phyloP scores from a whole-genome alignment of 2,113 vertebrate species.

The Xiphophorus couchianus region DNA sequence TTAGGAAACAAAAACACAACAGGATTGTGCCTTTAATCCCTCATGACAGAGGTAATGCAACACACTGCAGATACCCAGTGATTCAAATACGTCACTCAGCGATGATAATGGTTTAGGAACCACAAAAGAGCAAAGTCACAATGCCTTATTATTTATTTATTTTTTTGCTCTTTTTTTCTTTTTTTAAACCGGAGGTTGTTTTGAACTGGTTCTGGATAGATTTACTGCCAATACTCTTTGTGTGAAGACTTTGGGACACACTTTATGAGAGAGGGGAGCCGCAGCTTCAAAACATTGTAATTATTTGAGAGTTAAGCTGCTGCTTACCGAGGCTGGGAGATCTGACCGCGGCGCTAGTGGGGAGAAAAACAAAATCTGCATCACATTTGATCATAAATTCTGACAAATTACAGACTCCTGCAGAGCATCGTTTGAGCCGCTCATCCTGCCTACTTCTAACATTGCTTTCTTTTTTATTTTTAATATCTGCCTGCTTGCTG shows the following conservation, averaged over 20 bases:
- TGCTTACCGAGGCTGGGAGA: not conserved
- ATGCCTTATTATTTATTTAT: slow-evolving; percentile 9
- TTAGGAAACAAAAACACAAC: too few relatives aligned
- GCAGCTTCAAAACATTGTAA: slow-evolving; percentile 47
- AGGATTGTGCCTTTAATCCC: slow-evolving; percentile 7
- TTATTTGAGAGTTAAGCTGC: slow-evolving; percentile 30
- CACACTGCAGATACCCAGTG: slow-evolving; percentile 20
- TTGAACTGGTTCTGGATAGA: slow-evolving; percentile 43
- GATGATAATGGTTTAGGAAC: slow-evolving; percentile 17
- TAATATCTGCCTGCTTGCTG: slow-evolving; percentile 9
- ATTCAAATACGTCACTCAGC: slow-evolving; percentile 14
- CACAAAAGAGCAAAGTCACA: slow-evolving; percentile 34
- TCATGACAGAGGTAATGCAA: slow-evolving; percentile 44
- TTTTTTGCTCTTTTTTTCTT: slow-evolving; percentile 4
- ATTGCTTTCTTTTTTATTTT: not conserved
- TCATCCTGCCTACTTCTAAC: not conserved
- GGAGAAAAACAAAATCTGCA: not conserved
- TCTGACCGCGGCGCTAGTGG: not conserved
- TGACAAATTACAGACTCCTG: slow-evolving; percentile 11
- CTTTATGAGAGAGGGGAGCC: slow-evolving; percentile 34
- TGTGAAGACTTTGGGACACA: slow-evolving; percentile 9
- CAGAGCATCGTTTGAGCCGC: not conserved
- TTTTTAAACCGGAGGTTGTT: slow-evolving; percentile 7
- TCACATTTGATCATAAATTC: not conserved
- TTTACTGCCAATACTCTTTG: slow-evolving; percentile 59